phyloP scores from a whole-genome alignment of 2,797 vertebrate species.

The Balearica regulorum region DNA sequence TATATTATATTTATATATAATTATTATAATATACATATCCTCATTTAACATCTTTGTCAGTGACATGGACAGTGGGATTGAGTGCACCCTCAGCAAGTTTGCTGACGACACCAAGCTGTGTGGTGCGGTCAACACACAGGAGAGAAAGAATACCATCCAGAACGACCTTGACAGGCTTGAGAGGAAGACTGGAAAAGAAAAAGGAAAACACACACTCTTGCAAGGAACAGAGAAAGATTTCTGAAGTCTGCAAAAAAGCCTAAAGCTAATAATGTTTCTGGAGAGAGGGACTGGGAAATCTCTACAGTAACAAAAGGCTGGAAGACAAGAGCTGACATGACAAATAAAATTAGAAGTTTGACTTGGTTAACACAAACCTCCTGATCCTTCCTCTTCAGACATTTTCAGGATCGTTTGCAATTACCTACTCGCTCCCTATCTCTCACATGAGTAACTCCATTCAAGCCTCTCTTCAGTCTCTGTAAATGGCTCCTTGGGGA shows the following conservation, averaged over 20 bases:
- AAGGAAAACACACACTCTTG: background rate
- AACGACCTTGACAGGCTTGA: too few species aligned
- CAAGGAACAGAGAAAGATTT: background rate
- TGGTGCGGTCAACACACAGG: too few species aligned
- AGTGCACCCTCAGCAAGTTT: too few species aligned
- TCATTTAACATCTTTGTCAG: too few species aligned
- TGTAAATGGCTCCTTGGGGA: background rate
- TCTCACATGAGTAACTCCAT: constrained; percentile 49
- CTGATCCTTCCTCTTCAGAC: background rate
- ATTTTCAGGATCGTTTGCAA: background rate
- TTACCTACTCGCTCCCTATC: background rate
- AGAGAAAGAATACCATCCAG: too few species aligned
- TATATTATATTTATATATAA: background rate
- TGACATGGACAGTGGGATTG: too few species aligned
- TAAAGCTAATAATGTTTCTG: background rate
- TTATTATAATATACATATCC: background rate
- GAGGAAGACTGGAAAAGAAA: background rate
- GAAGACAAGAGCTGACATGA: background rate
- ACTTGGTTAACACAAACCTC: background rate
- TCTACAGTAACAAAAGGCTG: background rate
- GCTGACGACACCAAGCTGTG: too few species aligned
- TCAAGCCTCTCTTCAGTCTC: background rate
- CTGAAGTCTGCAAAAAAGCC: background rate
- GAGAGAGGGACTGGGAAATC: background rate
- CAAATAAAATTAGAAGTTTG: constrained; percentile 14